A percentile compares a stretch with the other conserved stretches of the same genome.
Conservation (phyloP, 2,797 vertebrate species). For the Artibeus lituratus region DNA sequence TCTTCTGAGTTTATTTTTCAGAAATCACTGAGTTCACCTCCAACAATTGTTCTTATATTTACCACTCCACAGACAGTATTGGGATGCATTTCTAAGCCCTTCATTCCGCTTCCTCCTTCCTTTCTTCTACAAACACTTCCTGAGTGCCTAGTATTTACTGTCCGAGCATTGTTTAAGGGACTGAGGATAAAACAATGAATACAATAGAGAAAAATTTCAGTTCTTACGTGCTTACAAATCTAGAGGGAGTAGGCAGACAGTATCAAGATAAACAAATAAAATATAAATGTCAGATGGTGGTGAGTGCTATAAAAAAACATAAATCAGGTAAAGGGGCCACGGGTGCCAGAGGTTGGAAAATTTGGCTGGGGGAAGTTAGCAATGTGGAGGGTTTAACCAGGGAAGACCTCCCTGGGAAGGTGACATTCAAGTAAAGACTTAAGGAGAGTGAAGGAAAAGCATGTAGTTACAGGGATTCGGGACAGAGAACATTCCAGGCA, state of each 20-base stretch:
- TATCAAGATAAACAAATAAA: neutral
- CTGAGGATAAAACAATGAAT: neutral
- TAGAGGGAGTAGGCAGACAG: neutral
- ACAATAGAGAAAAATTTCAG: neutral
- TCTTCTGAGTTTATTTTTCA: conserved; percentile 14
- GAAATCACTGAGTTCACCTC: neutral
- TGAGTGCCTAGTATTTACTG: neutral
- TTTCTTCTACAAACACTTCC: neutral
- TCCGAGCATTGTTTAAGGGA: neutral
- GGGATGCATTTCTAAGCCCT: neutral
- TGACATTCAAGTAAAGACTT: neutral
- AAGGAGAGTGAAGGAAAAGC: neutral
- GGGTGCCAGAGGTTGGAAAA: neutral
- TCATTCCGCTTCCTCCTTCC: neutral
- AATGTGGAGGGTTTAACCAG: neutral
- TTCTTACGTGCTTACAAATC: neutral
- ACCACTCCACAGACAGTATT: neutral
- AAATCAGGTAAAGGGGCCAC: neutral
- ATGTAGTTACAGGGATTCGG: neutral
- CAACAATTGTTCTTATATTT: neutral
- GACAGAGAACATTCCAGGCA: neutral
- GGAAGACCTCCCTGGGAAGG: neutral
- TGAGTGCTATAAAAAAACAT: neutral
- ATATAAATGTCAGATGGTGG: neutral
- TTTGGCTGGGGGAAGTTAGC: neutral